Conservation (phyloP, 2,113 vertebrate genomes). For the Spermophilus dauricus region DNA sequence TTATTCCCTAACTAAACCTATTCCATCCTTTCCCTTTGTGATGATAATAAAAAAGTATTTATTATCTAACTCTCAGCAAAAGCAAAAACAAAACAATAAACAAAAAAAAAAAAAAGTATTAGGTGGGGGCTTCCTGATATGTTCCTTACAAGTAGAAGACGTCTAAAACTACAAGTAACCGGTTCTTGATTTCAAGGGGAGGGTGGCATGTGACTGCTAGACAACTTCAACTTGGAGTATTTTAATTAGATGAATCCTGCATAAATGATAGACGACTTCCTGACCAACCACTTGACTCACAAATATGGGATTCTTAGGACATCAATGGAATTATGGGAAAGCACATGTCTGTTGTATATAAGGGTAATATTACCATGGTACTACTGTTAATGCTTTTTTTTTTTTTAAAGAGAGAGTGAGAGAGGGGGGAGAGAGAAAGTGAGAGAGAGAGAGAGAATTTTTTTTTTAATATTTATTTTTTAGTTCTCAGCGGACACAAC, state of each 20-base stretch:
- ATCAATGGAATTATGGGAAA: neutral
- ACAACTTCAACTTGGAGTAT: neutral
- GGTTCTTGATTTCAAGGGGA: neutral
- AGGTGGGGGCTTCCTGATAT: neutral
- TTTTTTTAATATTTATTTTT: too few relatives aligned
- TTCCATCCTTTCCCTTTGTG: neutral
- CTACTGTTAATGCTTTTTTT: neutral
- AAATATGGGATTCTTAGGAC: neutral
- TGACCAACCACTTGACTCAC: neutral
- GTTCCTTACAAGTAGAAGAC: neutral
- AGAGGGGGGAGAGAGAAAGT: too few relatives aligned
- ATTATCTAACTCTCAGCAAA: neutral
- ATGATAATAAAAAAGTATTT: conserved; percentile 1
- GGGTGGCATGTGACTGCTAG: neutral
- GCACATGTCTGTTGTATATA: neutral
- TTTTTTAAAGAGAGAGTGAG: too few relatives aligned
- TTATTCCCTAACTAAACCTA: conserved; percentile 38
- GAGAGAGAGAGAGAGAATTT: too few relatives aligned
- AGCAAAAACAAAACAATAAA: neutral
- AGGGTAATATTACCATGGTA: neutral
- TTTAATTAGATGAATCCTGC: neutral
- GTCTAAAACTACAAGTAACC: neutral
- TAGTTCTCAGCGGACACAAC: too few relatives aligned
- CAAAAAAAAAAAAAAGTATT: neutral
- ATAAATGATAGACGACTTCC: neutral